Conservation (phyloP, 2,888 invertebrate genomes). For the Podotricha telesiphe region DNA sequence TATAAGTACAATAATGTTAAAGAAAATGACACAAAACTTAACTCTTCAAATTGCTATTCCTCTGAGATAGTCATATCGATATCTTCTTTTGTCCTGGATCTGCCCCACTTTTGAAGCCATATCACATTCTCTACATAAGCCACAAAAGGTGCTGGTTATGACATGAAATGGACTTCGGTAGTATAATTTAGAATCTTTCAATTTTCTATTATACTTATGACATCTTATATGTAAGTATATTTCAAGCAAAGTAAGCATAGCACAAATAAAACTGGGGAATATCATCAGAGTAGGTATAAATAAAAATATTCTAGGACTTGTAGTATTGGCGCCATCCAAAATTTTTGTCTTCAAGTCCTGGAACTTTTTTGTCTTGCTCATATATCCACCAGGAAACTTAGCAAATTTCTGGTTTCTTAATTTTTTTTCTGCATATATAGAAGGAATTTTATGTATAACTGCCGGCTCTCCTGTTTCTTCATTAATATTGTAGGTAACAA, state of each 20-base stretch:
- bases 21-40: not conserved
- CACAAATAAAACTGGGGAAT: slow-evolving; percentile 80
- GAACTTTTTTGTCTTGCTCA: slow-evolving; percentile 65
- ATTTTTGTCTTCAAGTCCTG: slow-evolving; percentile 67
- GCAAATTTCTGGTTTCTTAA: slow-evolving; percentile 47
- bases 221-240: slow-evolving; percentile 86
- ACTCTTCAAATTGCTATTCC: slow-evolving; percentile 55
- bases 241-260: slow-evolving; percentile 82
- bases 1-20: not conserved
- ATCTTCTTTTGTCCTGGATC: slow-evolving; percentile 85
- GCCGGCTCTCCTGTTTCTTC: slow-evolving; percentile 81
- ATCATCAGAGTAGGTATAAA: slow-evolving; percentile 85
- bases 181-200: slow-evolving; percentile 83
- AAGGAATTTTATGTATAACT: slow-evolving; percentile 47
- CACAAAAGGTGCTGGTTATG: slow-evolving; percentile 87
- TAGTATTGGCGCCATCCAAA: slow-evolving; percentile 66
- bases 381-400: slow-evolving; percentile 60
- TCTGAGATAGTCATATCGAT: slow-evolving; percentile 70
- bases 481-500: slow-evolving; percentile 67
- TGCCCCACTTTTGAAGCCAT: slow-evolving; percentile 85
- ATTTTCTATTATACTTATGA: slow-evolving; percentile 86
- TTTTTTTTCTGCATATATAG: slow-evolving; percentile 36
- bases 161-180: slow-evolving; percentile 88
- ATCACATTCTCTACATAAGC: slow-evolving; percentile 85
- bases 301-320: slow-evolving; percentile 80